Evolutionary conservation across 92 coral and sea anemone species (phyloP).

Genomic region (Porites divaricata): DNA sequence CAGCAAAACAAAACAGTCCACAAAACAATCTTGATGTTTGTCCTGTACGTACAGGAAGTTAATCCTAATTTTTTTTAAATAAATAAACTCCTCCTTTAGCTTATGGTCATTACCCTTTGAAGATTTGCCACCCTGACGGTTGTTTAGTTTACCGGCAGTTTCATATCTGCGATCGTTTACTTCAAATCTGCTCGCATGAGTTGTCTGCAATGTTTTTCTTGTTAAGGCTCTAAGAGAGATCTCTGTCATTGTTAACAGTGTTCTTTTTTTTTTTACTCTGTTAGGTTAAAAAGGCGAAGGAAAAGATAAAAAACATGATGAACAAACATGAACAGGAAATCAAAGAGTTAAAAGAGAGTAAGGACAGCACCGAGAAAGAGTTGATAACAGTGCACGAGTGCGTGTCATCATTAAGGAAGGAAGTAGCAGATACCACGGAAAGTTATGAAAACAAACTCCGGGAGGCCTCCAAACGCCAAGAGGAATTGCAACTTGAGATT

Average conservation of each 20-base stretch:
- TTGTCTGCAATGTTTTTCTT: no score
- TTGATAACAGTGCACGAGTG: slow-evolving; percentile 44
- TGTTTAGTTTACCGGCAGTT: no score
- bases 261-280: neutral
- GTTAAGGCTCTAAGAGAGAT: no score
- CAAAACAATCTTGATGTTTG: no score
- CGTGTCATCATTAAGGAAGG: slow-evolving; percentile 54
- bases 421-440: slow-evolving; percentile 60
- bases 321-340: slow-evolving; percentile 65
- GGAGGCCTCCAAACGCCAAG: slow-evolving; percentile 75
- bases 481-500: slow-evolving; percentile 72
- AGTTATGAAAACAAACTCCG: slow-evolving; percentile 69
- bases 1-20: no score
- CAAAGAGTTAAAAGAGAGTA: slow-evolving; percentile 45
- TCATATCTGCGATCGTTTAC: no score
- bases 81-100: no score
- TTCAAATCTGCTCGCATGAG: no score
- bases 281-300: slow-evolving; percentile 70
- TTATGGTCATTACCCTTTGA: no score
- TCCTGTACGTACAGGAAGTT: no score
- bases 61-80: no score
- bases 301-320: slow-evolving; percentile 65
- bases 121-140: no score
- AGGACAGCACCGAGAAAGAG: slow-evolving; percentile 59
- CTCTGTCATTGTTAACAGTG: neutral